Evolutionary conservation across 1,140 invertebrate genomes (phyloP).

Genomic region (Lysiphlebus fabarum): DNA sequence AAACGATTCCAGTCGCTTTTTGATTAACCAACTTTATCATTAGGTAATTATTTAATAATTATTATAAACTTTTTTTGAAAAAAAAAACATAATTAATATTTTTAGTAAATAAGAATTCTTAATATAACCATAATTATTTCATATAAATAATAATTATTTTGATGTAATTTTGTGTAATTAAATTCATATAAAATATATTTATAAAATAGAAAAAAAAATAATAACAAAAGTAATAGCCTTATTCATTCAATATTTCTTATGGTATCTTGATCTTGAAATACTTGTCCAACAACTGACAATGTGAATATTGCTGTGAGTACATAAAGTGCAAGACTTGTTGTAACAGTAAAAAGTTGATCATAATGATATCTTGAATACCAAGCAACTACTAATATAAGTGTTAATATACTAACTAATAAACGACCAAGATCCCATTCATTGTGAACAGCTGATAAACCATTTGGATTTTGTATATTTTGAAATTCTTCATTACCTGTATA

Average conservation of each 20-base stretch:
- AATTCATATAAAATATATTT: background rate
- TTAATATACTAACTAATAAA: conserved; percentile 51
- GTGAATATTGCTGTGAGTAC: conserved; percentile 61
- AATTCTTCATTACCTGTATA: conserved; percentile 44
- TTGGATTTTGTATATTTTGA: conserved; percentile 45
- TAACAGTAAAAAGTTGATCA: conserved; percentile 62
- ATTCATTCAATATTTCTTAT: conserved; percentile 45
- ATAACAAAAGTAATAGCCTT: background rate
- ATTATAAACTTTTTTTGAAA: too few species aligned
- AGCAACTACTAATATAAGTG: conserved; percentile 53
- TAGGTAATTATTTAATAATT: too few species aligned
- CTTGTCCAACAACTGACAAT: conserved; percentile 55
- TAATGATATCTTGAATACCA: conserved; percentile 66
- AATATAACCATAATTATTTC: too few species aligned
- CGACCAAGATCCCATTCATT: conserved; percentile 56
- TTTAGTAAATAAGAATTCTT: too few species aligned
- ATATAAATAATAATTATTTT: too few species aligned
- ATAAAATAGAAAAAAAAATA: conserved; percentile 11
- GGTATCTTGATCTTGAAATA: conserved; percentile 54
- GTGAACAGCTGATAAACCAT: conserved; percentile 49
- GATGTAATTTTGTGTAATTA: background rate
- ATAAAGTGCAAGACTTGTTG: conserved; percentile 61
- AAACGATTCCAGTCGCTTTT: too few species aligned
- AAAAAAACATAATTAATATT: too few species aligned
- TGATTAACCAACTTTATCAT: too few species aligned